Evolutionary conservation across 2,888 invertebrate genomes (phyloP).

Genomic region (Dryomyza anilis): DNA sequence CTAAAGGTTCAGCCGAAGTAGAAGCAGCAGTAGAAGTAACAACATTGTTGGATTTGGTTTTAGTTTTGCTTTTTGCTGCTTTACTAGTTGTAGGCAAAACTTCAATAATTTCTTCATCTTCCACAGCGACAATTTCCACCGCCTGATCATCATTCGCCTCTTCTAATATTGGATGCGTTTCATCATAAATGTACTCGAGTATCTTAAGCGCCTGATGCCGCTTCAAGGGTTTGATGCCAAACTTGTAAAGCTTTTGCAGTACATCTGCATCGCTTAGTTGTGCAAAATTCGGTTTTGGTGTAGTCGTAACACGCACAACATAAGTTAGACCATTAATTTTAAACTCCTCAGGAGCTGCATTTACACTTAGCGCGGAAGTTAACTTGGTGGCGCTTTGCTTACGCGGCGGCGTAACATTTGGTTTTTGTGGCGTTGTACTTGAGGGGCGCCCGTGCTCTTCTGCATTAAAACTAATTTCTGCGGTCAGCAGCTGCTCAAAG

Average conservation of each 20-base stretch:
- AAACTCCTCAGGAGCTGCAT: constrained; percentile 37
- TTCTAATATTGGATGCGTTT: constrained; percentile 69
- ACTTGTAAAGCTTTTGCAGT: constrained; percentile 66
- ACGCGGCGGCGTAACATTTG: not conserved
- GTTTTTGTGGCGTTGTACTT: not conserved
- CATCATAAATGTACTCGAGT: constrained; percentile 70
- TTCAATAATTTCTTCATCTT: not conserved
- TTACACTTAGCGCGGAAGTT: not conserved
- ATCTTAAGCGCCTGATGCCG: constrained; percentile 70
- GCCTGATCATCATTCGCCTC: constrained; percentile 31
- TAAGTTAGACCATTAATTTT: constrained; percentile 52
- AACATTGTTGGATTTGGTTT: not conserved
- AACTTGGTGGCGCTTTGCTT: not conserved
- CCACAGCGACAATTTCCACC: not conserved
- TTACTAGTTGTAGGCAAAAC: not conserved
- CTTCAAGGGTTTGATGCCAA: constrained; percentile 72
- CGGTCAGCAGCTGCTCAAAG: constrained; percentile 48
- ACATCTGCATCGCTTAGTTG: constrained; percentile 66
- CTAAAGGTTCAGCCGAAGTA: no score
- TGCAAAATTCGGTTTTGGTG: constrained; percentile 67
- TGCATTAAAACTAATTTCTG: constrained; percentile 41
- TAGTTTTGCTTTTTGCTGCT: not conserved
- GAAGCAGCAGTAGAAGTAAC: no score
- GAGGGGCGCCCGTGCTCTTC: constrained; percentile 15
- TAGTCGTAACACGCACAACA: constrained; percentile 63